Evolutionary conservation across 2,113 vertebrate species (phyloP).

Genomic region (Paralichthys olivaceus): DNA sequence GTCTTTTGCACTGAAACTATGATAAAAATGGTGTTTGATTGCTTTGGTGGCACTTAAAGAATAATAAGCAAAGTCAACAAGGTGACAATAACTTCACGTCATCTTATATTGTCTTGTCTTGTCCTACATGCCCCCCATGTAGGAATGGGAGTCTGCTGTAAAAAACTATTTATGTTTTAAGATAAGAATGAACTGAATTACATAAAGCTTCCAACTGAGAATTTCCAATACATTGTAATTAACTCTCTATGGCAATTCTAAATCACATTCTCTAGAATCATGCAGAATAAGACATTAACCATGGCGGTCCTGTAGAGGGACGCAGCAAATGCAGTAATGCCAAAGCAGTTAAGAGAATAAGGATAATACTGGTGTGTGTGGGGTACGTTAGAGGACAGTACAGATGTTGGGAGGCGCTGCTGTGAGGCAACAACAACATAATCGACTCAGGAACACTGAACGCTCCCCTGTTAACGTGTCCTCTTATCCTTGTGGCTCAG

Average conservation of each 20-base stretch:
- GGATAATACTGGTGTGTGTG: conserved; percentile 21
- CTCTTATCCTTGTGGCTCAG: conserved; percentile 78
- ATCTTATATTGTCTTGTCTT: too few relatives aligned
- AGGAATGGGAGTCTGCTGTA: too few relatives aligned
- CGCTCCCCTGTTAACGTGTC: conserved; percentile 68
- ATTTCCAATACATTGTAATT: too few relatives aligned
- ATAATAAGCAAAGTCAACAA: too few relatives aligned
- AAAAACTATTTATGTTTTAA: too few relatives aligned
- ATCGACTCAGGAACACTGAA: conserved; percentile 72
- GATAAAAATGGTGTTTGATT: background rate
- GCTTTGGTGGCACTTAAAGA: too few relatives aligned
- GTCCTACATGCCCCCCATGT: too few relatives aligned
- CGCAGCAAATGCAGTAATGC: conserved; percentile 41
- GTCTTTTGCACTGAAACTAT: background rate
- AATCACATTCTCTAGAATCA: background rate
- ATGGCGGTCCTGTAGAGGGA: background rate
- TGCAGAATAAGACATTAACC: background rate
- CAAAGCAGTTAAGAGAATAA: conserved; percentile 16
- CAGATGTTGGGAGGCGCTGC: conserved; percentile 59
- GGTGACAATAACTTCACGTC: too few relatives aligned
- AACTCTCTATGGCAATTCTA: too few relatives aligned
- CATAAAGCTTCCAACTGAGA: background rate
- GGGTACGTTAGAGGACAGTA: conserved; percentile 62
- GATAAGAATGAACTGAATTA: background rate
- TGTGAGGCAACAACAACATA: conserved; percentile 74